Base-by-base conservation (phyloP, 2,888 invertebrate genomes). In the Hemistola chrysoprasaria region DNA sequence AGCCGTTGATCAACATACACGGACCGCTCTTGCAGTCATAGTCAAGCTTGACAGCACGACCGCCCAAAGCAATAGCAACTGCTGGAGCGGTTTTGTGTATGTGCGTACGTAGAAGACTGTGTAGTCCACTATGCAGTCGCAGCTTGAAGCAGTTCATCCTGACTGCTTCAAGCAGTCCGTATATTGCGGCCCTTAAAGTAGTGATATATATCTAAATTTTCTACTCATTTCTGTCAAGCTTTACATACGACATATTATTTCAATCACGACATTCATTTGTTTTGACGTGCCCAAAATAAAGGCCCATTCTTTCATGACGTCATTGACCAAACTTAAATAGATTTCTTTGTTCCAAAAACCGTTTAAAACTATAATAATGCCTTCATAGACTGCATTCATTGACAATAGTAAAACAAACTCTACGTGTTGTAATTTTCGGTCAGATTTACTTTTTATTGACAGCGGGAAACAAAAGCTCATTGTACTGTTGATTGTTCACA, bases 321-420 rank as follows among this genome's bases (percentile, higher is more conserved):
- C 77, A 81, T 70, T 53, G 61, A 68, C 68, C 35, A 71, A 77
- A 71, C 62, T 60, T 78, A 83, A 78, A 84, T 81, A 80, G 80
- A 76, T 79, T 62, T 66, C 81, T 80, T 84, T 86, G 83, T 84
- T 82, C 64, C 53, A 52, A 64, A 69, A 63, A 50, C 47, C 59
- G 64, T 68, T 66, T 63, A 55, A 54, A 56, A 48, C 36, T 48
- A 47, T 59, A 53, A 52, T 47, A 40, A 47, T 51, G 47, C 38
- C 56, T 43, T 34, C 40, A 34, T 46, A 35, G 34, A 40, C 30
- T 43, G 42, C 38, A 10, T 30, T 46, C 38, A 50, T 29, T 38
- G 42, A 44, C 44, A 34, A 50, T 44, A 21, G n/a, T 21, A 25
- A 52, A 58, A 50, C 54, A 21, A 33, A 22, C 21, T 22, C 7